phyloP scores from a whole-genome alignment of 2,888 invertebrate species.

The Lepas anatifera region DNA sequence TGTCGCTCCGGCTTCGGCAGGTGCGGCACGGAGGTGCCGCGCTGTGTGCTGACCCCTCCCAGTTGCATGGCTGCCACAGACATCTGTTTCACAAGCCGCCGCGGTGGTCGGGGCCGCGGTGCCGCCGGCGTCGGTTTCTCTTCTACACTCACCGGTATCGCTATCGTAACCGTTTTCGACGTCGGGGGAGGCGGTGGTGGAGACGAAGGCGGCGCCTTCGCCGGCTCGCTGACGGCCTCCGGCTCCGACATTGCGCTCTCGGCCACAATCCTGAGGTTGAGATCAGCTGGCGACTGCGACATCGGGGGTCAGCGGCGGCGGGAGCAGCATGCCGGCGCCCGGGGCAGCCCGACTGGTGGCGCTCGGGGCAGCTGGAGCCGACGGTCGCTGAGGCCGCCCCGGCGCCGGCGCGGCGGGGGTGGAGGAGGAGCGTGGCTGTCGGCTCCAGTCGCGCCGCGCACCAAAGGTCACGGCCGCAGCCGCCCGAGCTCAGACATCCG shows the following conservation, averaged over 20 bases:
- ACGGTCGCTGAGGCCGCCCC: not conserved
- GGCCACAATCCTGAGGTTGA: too few species aligned
- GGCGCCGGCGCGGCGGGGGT: not conserved
- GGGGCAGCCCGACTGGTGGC: too few species aligned
- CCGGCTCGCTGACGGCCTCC: too few species aligned
- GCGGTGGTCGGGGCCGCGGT: slow-evolving; percentile 20
- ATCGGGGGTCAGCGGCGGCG: too few species aligned
- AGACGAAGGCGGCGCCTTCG: not conserved
- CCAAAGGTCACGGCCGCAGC: not conserved
- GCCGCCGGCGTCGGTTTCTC: not conserved
- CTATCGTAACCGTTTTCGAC: not conserved
- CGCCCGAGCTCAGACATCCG: not conserved
- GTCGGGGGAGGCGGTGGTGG: not conserved
- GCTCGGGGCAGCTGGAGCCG: not conserved
- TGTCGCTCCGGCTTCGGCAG: slow-evolving; percentile 24
- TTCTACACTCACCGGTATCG: not conserved
- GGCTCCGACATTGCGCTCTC: too few species aligned
- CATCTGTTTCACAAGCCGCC: slow-evolving; percentile 22
- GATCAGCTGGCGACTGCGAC: too few species aligned
- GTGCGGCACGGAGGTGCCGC: slow-evolving; percentile 16
- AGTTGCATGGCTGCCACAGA: slow-evolving; percentile 20
- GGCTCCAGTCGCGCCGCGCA: not conserved
- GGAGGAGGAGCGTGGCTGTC: not conserved
- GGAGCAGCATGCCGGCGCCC: too few species aligned
- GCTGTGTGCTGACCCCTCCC: not conserved